These are phyloP conservation scores for Falco biarmicus DNA, from an alignment of 2,797 vertebrate genomes.

Conservation along the genomic window DNA sequence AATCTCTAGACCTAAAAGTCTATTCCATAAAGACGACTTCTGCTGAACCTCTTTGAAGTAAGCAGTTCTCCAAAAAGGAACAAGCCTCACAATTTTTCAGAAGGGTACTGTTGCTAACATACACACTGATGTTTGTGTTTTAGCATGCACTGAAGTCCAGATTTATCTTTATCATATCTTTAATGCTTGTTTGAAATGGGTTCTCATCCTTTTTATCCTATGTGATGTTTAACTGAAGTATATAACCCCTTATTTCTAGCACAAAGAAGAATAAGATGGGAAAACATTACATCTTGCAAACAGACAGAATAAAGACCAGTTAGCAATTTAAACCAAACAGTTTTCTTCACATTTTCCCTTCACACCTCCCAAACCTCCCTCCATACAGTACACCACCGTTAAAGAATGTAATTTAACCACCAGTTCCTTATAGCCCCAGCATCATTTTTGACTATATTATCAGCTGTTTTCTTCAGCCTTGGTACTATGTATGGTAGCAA, in stretches of 20 bases:
- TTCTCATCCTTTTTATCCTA: background rate
- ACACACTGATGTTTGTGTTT: background rate
- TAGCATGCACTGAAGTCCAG: background rate
- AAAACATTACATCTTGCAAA: background rate
- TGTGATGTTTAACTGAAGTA: background rate
- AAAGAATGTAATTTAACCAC: background rate
- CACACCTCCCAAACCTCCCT: background rate
- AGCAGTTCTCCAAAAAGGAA: background rate
- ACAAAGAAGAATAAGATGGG: background rate
- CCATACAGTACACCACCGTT: background rate
- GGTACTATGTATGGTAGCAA: background rate
- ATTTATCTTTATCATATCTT: background rate
- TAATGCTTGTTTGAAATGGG: background rate
- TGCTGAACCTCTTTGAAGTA: background rate
- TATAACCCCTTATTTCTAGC: background rate
- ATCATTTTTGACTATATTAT: background rate
- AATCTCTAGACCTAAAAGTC: background rate
- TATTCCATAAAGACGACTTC: background rate
- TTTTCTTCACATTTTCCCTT: background rate
- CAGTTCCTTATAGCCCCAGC: background rate
- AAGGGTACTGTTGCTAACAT: background rate
- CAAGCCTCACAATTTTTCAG: background rate
- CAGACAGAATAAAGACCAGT: background rate
- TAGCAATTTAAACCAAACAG: background rate
- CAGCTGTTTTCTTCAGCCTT: background rate